Conservation (phyloP, 2,113 vertebrate species). For the Porphyrio hochstetteri region DNA sequence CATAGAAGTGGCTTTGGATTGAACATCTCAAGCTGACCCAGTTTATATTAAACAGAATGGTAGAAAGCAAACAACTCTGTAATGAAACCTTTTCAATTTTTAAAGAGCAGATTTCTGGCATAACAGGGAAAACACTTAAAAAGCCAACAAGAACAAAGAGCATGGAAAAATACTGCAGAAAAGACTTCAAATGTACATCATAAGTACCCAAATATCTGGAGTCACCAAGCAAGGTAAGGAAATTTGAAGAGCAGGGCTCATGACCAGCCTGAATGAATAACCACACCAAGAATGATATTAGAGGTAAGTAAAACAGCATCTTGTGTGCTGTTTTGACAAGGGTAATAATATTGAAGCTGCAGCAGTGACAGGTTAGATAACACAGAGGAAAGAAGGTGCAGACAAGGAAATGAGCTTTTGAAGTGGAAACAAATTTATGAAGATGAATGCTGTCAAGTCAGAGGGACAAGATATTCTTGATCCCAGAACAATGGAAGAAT, state of each 20-base stretch:
- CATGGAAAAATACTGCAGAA: neutral
- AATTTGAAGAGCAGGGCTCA: neutral
- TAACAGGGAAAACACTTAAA: neutral
- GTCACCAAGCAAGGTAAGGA: neutral
- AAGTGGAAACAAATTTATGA: neutral
- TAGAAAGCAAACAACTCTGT: neutral
- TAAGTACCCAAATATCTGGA: neutral
- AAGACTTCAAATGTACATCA: neutral
- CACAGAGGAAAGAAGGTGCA: neutral
- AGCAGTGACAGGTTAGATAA: neutral
- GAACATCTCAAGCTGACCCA: neutral
- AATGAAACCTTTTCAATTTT: conserved; percentile 17
- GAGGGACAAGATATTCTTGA: neutral
- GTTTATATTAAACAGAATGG: neutral
- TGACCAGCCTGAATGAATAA: neutral
- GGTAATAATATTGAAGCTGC: neutral
- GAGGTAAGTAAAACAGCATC: neutral
- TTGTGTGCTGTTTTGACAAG: neutral
- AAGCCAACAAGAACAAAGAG: neutral
- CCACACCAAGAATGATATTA: neutral
- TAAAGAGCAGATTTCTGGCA: neutral
- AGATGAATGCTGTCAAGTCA: neutral
- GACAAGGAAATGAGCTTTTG: neutral
- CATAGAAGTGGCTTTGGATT: neutral
- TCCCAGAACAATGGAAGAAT: neutral